Evolutionary conservation across 2,888 invertebrate genomes (phyloP).

Genomic region (Galerucella calmariensis): DNA sequence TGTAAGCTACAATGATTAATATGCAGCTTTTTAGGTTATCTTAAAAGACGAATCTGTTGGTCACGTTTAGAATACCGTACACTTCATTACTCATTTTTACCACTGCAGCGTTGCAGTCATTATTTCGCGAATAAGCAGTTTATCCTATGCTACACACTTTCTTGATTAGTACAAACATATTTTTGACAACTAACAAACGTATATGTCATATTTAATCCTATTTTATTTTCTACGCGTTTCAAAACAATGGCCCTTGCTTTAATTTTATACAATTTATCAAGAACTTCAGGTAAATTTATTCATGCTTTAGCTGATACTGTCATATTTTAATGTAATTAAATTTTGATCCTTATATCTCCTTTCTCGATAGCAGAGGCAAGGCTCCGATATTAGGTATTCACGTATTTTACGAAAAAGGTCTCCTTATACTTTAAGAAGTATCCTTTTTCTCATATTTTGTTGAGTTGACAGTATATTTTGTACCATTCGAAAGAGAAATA

Average conservation of each 20-base stretch:
- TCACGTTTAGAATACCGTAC: too few species aligned
- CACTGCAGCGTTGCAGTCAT: background rate
- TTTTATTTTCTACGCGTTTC: background rate
- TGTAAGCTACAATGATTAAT: background rate
- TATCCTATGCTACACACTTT: background rate
- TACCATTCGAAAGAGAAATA: background rate
- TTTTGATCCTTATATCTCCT: too few species aligned
- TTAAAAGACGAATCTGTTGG: too few species aligned
- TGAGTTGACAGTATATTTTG: background rate
- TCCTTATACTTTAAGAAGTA: too few species aligned
- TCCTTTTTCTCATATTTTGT: too few species aligned
- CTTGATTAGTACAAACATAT: background rate
- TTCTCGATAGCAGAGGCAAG: too few species aligned
- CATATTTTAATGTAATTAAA: too few species aligned
- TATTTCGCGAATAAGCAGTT: background rate
- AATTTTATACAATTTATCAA: slow-evolving; percentile 6
- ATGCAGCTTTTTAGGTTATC: background rate
- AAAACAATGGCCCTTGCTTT: slow-evolving; percentile 15
- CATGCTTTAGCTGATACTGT: too few species aligned
- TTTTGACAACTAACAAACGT: background rate
- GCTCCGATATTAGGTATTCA: background rate
- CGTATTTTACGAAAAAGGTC: background rate
- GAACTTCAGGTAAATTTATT: slow-evolving; percentile 18
- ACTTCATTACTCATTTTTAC: too few species aligned
- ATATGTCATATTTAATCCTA: background rate